phyloP scores from a whole-genome alignment of 2,113 vertebrate species.

The Eonycteris spelaea region DNA sequence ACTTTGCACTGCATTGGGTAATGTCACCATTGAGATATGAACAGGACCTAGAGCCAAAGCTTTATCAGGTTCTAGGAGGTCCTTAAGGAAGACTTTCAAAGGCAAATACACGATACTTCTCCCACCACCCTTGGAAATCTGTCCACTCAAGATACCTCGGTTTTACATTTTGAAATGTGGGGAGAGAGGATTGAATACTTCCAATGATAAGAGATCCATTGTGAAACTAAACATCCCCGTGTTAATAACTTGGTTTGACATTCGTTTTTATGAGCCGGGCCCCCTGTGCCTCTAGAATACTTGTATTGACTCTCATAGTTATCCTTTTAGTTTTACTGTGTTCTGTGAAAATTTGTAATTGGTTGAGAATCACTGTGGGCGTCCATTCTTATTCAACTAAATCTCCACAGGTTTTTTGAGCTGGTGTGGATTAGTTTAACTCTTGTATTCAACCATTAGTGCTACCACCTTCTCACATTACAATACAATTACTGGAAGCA shows the following conservation, averaged over 20 bases:
- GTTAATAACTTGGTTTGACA: slow-evolving; percentile 85
- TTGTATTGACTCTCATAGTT: slow-evolving; percentile 92
- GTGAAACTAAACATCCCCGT: slow-evolving; percentile 78
- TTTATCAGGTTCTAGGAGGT: slow-evolving; percentile 41
- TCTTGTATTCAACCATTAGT: slow-evolving; percentile 92
- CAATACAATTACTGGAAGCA: slow-evolving; percentile 98
- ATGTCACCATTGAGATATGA: not conserved
- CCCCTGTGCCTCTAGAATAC: slow-evolving; percentile 96
- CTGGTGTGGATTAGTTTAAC: slow-evolving; percentile 92
- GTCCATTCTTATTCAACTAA: slow-evolving; percentile 91
- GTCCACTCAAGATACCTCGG: slow-evolving; percentile 56
- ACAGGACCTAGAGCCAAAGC: slow-evolving; percentile 43
- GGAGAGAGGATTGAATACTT: slow-evolving; percentile 54
- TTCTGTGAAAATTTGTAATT: slow-evolving; percentile 92
- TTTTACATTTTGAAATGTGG: slow-evolving; percentile 27
- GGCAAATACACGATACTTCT: slow-evolving; percentile 5
- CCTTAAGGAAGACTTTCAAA: slow-evolving; percentile 36
- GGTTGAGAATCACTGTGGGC: slow-evolving; percentile 93
- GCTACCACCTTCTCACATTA: slow-evolving; percentile 94
- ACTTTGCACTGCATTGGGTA: not conserved
- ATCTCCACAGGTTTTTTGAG: slow-evolving; percentile 91
- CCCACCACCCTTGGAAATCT: not conserved
- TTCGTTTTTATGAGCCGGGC: slow-evolving; percentile 86
- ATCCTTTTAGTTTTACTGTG: slow-evolving; percentile 88
- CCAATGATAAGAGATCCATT: slow-evolving; percentile 74